phyloP scores from a whole-genome alignment of 2,888 invertebrate species.

The Apamea monoglypha region DNA sequence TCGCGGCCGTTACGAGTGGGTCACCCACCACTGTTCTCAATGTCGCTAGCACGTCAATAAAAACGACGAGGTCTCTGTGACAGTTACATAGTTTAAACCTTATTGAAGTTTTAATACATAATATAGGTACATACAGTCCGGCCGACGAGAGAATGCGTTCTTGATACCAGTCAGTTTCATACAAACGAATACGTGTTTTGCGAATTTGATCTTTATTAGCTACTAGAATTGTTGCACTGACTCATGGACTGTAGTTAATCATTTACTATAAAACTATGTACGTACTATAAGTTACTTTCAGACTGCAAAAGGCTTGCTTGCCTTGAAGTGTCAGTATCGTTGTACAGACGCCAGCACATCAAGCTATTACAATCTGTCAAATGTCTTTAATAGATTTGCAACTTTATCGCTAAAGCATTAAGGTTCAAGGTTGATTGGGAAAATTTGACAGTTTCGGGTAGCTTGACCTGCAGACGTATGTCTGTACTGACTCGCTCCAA shows the following conservation, averaged over 20 bases:
- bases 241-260: neutral
- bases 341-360: neutral
- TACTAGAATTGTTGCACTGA: neutral
- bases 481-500: neutral
- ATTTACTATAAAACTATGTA: neutral
- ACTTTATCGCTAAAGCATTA: too few relatives aligned
- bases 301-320: constrained; percentile 34
- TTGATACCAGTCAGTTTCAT: neutral
- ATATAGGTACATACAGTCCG: too few relatives aligned
- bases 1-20: neutral
- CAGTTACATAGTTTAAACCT: neutral
- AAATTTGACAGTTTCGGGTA: too few relatives aligned
- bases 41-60: neutral
- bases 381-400: too few relatives aligned
- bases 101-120: neutral
- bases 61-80: neutral
- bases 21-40: neutral
- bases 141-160: neutral
- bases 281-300: constrained; percentile 9
- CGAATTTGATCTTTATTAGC: neutral
- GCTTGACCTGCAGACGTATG: too few relatives aligned
- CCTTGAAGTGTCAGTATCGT: constrained; percentile 50
- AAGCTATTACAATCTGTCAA: too few relatives aligned
- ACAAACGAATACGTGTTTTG: neutral
- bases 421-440: too few relatives aligned